Evolutionary conservation across 2,888 invertebrate genomes (phyloP).

Genomic region (Drosophila recens): DNA sequence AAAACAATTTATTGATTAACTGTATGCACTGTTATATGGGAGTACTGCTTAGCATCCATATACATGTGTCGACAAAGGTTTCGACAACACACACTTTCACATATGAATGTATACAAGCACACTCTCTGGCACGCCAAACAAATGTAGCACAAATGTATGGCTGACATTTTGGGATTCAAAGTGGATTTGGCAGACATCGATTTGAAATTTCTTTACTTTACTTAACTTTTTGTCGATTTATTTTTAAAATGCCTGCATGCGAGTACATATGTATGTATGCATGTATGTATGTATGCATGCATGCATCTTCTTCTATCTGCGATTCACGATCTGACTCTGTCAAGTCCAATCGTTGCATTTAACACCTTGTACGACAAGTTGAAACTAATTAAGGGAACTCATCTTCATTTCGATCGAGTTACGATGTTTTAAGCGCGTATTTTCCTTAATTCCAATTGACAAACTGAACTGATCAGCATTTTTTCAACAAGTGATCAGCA

Average conservation of each 20-base stretch:
- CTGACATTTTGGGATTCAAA: slow-evolving; percentile 67
- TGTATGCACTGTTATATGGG: slow-evolving; percentile 1
- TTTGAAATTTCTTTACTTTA: slow-evolving; percentile 48
- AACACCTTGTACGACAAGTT: slow-evolving; percentile 50
- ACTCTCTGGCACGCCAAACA: slow-evolving; percentile 28
- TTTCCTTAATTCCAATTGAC: background rate
- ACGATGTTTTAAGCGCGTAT: background rate
- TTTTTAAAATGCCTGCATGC: slow-evolving; percentile 54
- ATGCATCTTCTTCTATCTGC: slow-evolving; percentile 3
- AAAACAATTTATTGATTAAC: background rate
- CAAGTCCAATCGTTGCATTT: slow-evolving; percentile 44
- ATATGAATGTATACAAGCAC: background rate
- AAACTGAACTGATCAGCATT: background rate
- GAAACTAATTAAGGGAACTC: slow-evolving; percentile 32
- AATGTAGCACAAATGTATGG: slow-evolving; percentile 63
- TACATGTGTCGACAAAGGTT: slow-evolving; percentile 12
- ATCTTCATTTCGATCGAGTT: background rate
- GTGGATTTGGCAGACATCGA: slow-evolving; percentile 70
- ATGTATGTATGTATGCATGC: background rate
- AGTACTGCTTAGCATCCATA: slow-evolving; percentile 11
- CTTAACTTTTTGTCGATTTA: slow-evolving; percentile 42
- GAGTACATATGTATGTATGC: background rate
- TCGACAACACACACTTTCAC: background rate
- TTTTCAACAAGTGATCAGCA: background rate
- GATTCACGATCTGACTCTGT: slow-evolving; percentile 15